These are phyloP conservation scores for Uria lomvia DNA, from an alignment of 2,113 vertebrate genomes.

Conservation along the genomic window DNA sequence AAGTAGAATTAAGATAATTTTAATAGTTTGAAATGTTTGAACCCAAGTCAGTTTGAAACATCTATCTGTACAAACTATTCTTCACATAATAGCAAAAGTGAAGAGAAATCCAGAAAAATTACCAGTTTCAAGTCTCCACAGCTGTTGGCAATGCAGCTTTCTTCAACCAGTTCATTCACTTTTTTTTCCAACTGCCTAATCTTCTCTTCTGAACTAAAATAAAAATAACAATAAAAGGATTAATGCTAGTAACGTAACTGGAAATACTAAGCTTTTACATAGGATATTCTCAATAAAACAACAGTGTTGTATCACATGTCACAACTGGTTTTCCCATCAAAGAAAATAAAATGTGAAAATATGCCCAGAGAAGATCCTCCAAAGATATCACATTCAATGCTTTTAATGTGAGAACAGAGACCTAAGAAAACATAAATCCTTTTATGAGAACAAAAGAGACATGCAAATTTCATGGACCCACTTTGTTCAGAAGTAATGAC, in stretches of 20 bases:
- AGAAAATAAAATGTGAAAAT: background rate
- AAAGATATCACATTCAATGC: background rate
- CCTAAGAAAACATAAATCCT: background rate
- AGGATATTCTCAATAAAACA: background rate
- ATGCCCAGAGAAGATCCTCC: background rate
- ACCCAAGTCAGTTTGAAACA: background rate
- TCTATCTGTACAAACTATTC: background rate
- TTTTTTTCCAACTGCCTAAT: slow-evolving; percentile 94
- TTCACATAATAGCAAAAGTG: background rate
- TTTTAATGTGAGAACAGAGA: background rate
- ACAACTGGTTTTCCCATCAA: background rate
- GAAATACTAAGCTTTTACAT: background rate
- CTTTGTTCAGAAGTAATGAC: background rate
- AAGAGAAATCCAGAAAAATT: slow-evolving; percentile 37
- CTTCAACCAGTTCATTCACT: slow-evolving; percentile 92
- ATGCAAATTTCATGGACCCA: accelerated
- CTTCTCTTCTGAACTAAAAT: slow-evolving; percentile 89
- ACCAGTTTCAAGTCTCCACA: slow-evolving; percentile 88
- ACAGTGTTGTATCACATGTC: background rate
- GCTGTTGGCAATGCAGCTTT: slow-evolving; percentile 92
- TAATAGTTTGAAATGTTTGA: background rate
- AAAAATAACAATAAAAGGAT: background rate
- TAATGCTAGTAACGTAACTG: background rate
- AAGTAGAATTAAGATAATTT: background rate
- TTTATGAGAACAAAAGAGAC: background rate